A percentile compares a stretch with the other conserved stretches of the same genome.
These are phyloP conservation scores for Eulemur macaco DNA, from an alignment of 2,113 vertebrate genomes.

Conservation along the genomic window DNA sequence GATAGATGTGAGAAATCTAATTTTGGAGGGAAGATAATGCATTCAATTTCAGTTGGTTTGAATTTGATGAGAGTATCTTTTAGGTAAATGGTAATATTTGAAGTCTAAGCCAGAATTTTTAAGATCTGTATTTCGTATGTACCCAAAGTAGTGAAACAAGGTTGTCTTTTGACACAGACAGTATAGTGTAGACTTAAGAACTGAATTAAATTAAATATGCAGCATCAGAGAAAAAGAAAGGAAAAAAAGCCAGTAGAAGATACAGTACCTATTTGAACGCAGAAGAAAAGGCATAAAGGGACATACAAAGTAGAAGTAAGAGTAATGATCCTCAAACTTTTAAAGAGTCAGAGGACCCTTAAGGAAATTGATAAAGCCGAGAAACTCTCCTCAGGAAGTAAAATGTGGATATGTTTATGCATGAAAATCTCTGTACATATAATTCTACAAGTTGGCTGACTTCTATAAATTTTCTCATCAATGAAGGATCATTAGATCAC, in stretches of 20 bases:
- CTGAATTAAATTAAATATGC: not conserved
- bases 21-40: not conserved
- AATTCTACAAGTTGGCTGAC: not conserved
- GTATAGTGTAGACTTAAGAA: not conserved
- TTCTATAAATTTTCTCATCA: not conserved
- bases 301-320: not conserved
- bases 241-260: not conserved
- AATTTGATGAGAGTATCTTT: not conserved
- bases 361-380: not conserved
- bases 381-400: not conserved
- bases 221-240: not conserved
- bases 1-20: not conserved
- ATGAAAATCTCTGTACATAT: not conserved
- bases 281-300: not conserved
- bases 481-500: not conserved
- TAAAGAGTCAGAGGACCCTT: not conserved
- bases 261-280: not conserved
- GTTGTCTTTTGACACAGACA: not conserved
- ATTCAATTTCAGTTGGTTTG: not conserved
- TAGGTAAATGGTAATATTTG: not conserved
- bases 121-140: not conserved
- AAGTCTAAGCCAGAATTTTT: not conserved
- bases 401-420: not conserved
- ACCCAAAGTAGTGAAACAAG: not conserved
- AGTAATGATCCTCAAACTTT: not conserved